These are phyloP conservation scores for Cenopis cana DNA, from an alignment of 2,888 invertebrate genomes.

Conservation along the genomic window DNA sequence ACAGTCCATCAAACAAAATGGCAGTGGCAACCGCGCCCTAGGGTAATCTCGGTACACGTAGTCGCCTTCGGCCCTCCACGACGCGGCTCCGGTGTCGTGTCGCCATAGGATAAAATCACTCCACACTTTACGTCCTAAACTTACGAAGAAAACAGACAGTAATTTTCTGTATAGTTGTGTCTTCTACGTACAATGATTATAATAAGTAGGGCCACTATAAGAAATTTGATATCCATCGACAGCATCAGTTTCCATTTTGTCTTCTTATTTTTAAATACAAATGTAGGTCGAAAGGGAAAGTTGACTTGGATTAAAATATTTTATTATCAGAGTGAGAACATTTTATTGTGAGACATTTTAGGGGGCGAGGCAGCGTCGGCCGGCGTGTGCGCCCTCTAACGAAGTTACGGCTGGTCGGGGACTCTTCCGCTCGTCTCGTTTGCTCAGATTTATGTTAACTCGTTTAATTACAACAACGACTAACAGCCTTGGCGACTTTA, in stretches of 20 bases:
- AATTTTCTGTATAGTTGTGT: neutral
- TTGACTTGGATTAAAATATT: constrained; percentile 45
- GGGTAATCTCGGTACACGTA: constrained; percentile 59
- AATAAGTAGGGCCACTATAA: too few species aligned
- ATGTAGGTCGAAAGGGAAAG: neutral
- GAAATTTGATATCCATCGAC: too few species aligned
- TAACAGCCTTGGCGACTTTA: constrained; percentile 52
- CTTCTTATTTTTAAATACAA: neutral
- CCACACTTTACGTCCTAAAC: constrained; percentile 7
- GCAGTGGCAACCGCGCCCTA: constrained; percentile 56
- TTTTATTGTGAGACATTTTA: constrained; percentile 57
- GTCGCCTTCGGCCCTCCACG: constrained; percentile 17
- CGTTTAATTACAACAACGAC: constrained; percentile 63
- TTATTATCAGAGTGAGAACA: constrained; percentile 53
- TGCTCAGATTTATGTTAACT: constrained; percentile 67
- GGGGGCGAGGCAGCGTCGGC: constrained; percentile 48
- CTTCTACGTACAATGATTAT: too few species aligned
- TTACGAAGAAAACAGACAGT: constrained; percentile 2
- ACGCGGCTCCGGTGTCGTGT: constrained; percentile 6
- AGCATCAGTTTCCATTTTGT: too few species aligned
- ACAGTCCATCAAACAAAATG: constrained; percentile 55
- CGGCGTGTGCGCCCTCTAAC: constrained; percentile 59
- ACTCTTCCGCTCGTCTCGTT: constrained; percentile 61
- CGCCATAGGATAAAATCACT: constrained; percentile 22
- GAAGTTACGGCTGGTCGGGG: constrained; percentile 65